Evolutionary conservation across 1,140 invertebrate genomes (phyloP).

Genomic region (Luehdorfia chinensis): DNA sequence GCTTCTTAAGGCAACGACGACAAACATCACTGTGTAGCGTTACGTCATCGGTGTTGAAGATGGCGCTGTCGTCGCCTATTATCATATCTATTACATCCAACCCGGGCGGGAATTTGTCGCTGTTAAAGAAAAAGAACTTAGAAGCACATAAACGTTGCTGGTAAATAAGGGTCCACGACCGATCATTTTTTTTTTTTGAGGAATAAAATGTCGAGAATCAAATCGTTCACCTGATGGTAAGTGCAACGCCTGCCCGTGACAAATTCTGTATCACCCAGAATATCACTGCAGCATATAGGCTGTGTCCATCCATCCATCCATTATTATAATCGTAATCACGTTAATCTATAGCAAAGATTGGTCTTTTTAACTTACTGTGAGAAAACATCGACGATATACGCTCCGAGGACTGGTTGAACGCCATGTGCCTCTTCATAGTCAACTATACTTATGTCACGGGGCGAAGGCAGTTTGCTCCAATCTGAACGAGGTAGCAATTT

Average conservation of each 20-base stretch:
- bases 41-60: slow-evolving; percentile 35
- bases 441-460: slow-evolving; percentile 81
- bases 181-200: no score
- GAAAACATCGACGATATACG: slow-evolving; percentile 90
- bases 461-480: slow-evolving; percentile 81
- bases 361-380: slow-evolving; percentile 80
- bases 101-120: slow-evolving; percentile 49
- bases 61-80: slow-evolving; percentile 40
- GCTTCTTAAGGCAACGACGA: slow-evolving; percentile 35
- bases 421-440: slow-evolving; percentile 86
- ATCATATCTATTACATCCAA: slow-evolving; percentile 46
- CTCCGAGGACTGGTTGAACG: slow-evolving; percentile 71
- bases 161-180: not conserved
- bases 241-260: no score
- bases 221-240: no score
- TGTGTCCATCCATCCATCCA: no score
- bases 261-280: no score
- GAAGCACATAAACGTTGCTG: not conserved
- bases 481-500: slow-evolving; percentile 81
- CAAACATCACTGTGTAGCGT: slow-evolving; percentile 32
- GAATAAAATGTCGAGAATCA: no score
- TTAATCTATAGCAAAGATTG: no score
- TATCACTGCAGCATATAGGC: no score
- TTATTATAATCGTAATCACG: no score
- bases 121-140: slow-evolving; percentile 20